Percentiles rank a stretch among this genome's conserved stretches.
Conservation (phyloP, 1,140 invertebrate genomes). For the Drosophila pseudoobscura region DNA sequence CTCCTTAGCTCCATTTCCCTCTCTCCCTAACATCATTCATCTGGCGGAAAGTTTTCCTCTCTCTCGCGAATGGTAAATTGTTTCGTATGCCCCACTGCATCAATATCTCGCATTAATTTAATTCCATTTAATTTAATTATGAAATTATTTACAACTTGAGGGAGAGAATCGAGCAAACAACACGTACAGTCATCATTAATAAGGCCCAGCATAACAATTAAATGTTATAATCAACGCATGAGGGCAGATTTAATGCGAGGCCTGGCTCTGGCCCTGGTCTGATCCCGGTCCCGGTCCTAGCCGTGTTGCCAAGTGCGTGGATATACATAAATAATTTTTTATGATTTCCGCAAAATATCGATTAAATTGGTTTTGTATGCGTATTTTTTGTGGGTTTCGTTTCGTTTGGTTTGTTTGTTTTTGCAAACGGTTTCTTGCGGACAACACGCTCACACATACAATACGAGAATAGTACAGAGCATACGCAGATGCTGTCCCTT, state of each 20-base stretch:
- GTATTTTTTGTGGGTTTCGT: slow-evolving; percentile 19
- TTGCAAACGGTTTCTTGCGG: slow-evolving; percentile 38
- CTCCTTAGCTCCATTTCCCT: slow-evolving; percentile 9
- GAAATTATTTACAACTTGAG: slow-evolving; percentile 52
- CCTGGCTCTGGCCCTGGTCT: no score
- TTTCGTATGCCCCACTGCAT: slow-evolving; percentile 28
- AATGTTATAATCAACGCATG: slow-evolving; percentile 57
- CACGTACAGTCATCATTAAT: slow-evolving; percentile 53
- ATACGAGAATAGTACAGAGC: no score
- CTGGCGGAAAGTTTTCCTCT: slow-evolving; percentile 29
- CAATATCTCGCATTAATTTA: slow-evolving; percentile 34
- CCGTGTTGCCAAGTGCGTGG: slow-evolving; percentile 36
- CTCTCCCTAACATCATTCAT: slow-evolving; percentile 30
- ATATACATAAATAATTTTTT: slow-evolving; percentile 73
- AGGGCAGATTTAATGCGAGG: slow-evolving; percentile 20
- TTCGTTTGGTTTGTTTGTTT: slow-evolving; percentile 23
- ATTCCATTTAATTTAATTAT: slow-evolving; percentile 66
- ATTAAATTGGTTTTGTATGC: slow-evolving; percentile 57
- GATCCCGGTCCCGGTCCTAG: neutral
- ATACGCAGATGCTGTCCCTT: slow-evolving; percentile 21
- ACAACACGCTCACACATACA: slow-evolving; percentile 19
- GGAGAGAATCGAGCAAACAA: slow-evolving; percentile 5
- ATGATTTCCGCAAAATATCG: slow-evolving; percentile 69
- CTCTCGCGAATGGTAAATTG: slow-evolving; percentile 25
- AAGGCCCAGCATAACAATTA: slow-evolving; percentile 56